Conservation (phyloP, 2,888 invertebrate genomes). For the Agriopis marginaria region DNA sequence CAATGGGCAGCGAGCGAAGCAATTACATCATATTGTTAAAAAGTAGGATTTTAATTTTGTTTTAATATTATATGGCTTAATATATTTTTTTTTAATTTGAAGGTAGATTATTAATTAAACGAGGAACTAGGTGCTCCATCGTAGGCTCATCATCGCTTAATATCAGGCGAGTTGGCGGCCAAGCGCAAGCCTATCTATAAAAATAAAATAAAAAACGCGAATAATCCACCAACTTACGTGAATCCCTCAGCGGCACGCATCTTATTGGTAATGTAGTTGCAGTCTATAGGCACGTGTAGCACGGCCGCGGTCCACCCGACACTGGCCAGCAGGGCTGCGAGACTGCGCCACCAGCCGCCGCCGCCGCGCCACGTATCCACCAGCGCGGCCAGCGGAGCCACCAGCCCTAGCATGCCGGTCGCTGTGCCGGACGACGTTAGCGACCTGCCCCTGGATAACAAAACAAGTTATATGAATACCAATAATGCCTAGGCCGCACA, state of each 20-base stretch:
- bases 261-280: constrained; percentile 55
- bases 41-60: too few relatives aligned
- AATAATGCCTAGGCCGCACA: too few relatives aligned
- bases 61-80: too few relatives aligned
- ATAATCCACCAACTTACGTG: constrained; percentile 42
- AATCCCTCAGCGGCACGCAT: constrained; percentile 65
- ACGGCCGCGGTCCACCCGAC: constrained; percentile 78
- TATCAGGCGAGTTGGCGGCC: too few relatives aligned
- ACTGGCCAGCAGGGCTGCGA: constrained; percentile 58
- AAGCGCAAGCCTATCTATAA: too few relatives aligned
- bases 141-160: too few relatives aligned
- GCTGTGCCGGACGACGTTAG: constrained; percentile 96
- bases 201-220: too few relatives aligned
- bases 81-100: too few relatives aligned
- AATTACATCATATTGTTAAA: too few relatives aligned
- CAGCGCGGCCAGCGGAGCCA: constrained; percentile 95
- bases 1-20: too few relatives aligned
- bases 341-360: constrained; percentile 49
- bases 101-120: too few relatives aligned
- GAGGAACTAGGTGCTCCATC: too few relatives aligned
- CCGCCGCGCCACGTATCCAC: constrained; percentile 87
- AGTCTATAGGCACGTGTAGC: constrained; percentile 58
- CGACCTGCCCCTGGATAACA: constrained; percentile 93
- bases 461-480: neutral
- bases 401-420: constrained; percentile 93